phyloP scores from a whole-genome alignment of 2,888 invertebrate species.

The Mythimna ferrago region DNA sequence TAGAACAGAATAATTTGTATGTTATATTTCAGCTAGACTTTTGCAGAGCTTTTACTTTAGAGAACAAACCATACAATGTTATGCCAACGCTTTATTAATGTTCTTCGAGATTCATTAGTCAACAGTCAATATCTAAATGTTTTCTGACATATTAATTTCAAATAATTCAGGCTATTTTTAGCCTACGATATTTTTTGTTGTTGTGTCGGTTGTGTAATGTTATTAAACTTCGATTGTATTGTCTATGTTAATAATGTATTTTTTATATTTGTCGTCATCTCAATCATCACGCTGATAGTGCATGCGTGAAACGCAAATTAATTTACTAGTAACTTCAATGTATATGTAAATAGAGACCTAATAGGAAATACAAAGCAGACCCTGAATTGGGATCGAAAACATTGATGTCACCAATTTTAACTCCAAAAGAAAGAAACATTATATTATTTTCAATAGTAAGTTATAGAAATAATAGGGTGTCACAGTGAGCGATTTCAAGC shows the following conservation, averaged over 20 bases:
- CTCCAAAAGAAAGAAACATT: not conserved
- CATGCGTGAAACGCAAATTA: not conserved
- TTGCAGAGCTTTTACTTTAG: not conserved
- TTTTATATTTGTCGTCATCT: too few species aligned
- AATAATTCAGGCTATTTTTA: not conserved
- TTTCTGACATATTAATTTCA: not conserved
- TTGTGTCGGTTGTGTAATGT: too few species aligned
- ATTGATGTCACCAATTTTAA: not conserved
- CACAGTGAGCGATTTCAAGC: not conserved
- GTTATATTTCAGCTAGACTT: not conserved
- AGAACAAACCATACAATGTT: slow-evolving; percentile 1
- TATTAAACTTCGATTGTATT: too few species aligned
- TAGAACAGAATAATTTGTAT: not conserved
- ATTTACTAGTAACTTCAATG: not conserved
- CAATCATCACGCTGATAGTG: too few species aligned
- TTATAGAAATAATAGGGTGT: too few species aligned
- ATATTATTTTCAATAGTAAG: not conserved
- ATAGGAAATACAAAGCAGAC: not conserved
- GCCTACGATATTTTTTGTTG: too few species aligned
- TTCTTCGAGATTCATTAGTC: not conserved
- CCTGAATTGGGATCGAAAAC: not conserved
- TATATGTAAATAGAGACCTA: not conserved
- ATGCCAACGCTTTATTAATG: not conserved
- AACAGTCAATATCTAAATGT: not conserved
- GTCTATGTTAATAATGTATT: too few species aligned